Evolutionary conservation across 2,797 vertebrate genomes (phyloP).

Genomic region (Sciurus vulgaris): DNA sequence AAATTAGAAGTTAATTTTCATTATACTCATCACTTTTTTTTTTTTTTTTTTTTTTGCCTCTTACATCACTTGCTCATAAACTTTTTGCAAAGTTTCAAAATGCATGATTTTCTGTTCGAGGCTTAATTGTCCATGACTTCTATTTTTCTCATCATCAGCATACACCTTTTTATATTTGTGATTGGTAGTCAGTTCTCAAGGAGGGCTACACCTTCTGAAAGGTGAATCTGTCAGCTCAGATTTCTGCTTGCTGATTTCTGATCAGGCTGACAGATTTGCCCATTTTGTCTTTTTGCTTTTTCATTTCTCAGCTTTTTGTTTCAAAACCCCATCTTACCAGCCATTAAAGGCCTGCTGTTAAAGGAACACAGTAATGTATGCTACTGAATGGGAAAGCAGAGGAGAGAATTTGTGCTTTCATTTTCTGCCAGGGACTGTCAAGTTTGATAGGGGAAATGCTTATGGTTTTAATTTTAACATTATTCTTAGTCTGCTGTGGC

Average conservation of each 20-base stretch:
- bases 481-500: not conserved
- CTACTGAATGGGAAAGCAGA: conserved; percentile 57
- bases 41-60: not conserved
- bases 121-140: conserved; percentile 62
- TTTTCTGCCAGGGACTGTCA: not conserved
- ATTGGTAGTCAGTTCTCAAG: not conserved
- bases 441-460: not conserved
- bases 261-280: conserved; percentile 9
- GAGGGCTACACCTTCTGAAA: not conserved
- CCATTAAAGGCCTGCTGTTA: conserved; percentile 80
- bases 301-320: conserved; percentile 53
- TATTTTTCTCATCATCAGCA: not conserved
- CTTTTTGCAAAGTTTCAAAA: not conserved
- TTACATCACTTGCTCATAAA: not conserved
- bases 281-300: conserved; percentile 63
- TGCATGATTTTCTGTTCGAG: not conserved
- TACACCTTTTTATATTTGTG: not conserved
- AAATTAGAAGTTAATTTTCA: not conserved
- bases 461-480: not conserved
- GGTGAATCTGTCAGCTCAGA: not conserved
- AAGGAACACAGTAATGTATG: conserved; percentile 60
- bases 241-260: not conserved
- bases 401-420: not conserved
- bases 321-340: not conserved
- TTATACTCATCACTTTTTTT: not conserved